Conservation (phyloP, 2,888 invertebrate genomes). For the Cryptus viduatorius region DNA sequence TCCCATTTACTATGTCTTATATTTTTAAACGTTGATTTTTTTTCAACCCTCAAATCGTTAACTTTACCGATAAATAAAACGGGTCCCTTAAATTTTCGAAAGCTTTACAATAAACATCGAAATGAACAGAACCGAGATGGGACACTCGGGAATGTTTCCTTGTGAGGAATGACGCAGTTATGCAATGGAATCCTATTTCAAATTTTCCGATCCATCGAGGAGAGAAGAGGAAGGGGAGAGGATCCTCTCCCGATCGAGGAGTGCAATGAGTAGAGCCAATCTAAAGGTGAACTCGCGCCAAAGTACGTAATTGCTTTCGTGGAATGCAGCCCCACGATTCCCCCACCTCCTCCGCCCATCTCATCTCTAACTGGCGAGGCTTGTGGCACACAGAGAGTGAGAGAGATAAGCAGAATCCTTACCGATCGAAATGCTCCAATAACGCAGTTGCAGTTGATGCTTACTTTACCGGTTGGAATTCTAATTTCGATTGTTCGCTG, state of each 20-base stretch:
- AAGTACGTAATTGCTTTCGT: conserved; percentile 68
- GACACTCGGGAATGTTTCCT: not conserved
- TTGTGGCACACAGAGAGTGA: conserved; percentile 25
- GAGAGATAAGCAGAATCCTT: conserved; percentile 53
- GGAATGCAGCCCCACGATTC: conserved; percentile 60
- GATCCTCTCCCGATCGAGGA: not conserved
- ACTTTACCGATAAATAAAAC: too few relatives aligned
- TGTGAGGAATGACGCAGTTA: conserved; percentile 50
- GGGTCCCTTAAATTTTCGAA: too few relatives aligned
- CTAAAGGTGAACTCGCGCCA: conserved; percentile 60
- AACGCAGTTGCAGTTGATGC: conserved; percentile 49
- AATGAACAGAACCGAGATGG: too few relatives aligned
- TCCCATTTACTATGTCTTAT: not conserved
- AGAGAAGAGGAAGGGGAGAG: conserved; percentile 25
- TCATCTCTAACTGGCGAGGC: conserved; percentile 26
- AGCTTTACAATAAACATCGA: too few relatives aligned
- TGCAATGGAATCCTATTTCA: conserved; percentile 54
- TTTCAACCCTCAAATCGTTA: too few relatives aligned
- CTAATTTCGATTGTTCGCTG: conserved; percentile 33
- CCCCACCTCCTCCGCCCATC: conserved; percentile 21
- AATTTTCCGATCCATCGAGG: conserved; percentile 63
- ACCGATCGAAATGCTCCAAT: conserved; percentile 40
- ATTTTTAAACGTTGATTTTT: too few relatives aligned
- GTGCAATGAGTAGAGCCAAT: conserved; percentile 51
- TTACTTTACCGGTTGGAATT: conserved; percentile 49